Evolutionary conservation across 2,888 invertebrate species (phyloP), one percentile per base, ranked within the genome.

Genomic region (Melanargia galathea): DNA sequence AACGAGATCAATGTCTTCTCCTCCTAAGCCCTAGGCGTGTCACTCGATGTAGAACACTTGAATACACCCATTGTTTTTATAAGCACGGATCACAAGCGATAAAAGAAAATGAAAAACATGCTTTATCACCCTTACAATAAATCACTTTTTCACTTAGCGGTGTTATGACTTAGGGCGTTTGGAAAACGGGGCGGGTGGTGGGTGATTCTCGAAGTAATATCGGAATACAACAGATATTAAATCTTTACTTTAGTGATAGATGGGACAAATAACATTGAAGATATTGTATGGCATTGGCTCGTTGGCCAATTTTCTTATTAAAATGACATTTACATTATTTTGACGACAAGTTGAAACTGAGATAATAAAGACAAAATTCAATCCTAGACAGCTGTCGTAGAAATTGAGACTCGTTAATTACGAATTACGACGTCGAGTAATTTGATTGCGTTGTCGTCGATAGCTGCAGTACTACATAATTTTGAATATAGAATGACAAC

Each of bases 1-100:
- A 16, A 7, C 16, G 16, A 2, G 3, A 35, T 30, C 30, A 30
- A 30, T 30, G 2, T 3, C 3, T 7, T 52, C 52, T 35, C 33
- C 35, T 52, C 35, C 18, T 10, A 13, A 52, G 13, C 13, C 33
- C 2, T 20, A 20, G 6, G 5, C 35, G 33, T 35, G 35, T 35
- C 13, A 33, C 52, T 52, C 20, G 20, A 88, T 86, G 84, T 81
- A 75, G 77, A 86, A 76, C 71, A 75, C 75, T 70, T 61, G 16
- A 20, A 22, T 57, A 57, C 43, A 66, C 49, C 70, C 60, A 86
- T 86, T 83, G 84, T 83, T 74, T 75, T 51, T 52, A 38, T 26
- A 56, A 48, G 55, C 55, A 22, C 58, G 18, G 46, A 52, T 46
- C 51, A 49, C 22, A 24, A 46, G 58, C 48, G 62, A 55, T 33